These are phyloP conservation scores for Megalops atlanticus DNA, from an alignment of 2,113 vertebrate species.

Conservation along the genomic window DNA sequence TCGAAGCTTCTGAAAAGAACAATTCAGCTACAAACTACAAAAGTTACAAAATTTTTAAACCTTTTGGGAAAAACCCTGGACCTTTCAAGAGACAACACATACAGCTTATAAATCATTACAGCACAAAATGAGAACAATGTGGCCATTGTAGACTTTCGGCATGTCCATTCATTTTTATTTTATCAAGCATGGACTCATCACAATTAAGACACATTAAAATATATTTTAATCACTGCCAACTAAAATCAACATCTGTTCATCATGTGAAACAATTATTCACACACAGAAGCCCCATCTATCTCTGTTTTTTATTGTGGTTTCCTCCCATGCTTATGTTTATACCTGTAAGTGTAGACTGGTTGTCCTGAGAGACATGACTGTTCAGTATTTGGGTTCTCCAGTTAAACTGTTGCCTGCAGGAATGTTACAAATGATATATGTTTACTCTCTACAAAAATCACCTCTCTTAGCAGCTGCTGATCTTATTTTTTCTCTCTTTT, in stretches of 20 bases:
- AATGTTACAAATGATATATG: slow-evolving; percentile 10
- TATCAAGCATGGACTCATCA: too few species aligned
- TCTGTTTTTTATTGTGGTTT: neutral
- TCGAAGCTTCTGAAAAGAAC: neutral
- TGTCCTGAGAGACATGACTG: neutral
- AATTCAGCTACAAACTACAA: neutral
- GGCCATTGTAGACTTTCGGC: too few species aligned
- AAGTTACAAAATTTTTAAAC: neutral
- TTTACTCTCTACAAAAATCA: slow-evolving; percentile 13
- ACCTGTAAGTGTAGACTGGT: neutral
- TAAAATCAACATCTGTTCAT: neutral
- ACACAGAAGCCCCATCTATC: neutral
- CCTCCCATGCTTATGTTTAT: neutral
- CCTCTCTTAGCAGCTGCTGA: slow-evolving; percentile 4
- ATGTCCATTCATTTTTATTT: neutral
- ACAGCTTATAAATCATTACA: too few species aligned
- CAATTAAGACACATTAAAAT: too few species aligned
- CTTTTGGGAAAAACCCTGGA: too few species aligned
- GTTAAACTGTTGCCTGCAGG: slow-evolving; percentile 1
- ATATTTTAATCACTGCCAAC: too few species aligned
- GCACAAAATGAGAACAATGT: too few species aligned
- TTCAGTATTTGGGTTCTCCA: slow-evolving; percentile 9
- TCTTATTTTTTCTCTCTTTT: slow-evolving; percentile 31
- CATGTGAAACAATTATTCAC: neutral
- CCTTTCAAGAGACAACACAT: neutral